Evolutionary conservation across 2,888 invertebrate genomes (phyloP).

Genomic region (Drosophila fungiperda): DNA sequence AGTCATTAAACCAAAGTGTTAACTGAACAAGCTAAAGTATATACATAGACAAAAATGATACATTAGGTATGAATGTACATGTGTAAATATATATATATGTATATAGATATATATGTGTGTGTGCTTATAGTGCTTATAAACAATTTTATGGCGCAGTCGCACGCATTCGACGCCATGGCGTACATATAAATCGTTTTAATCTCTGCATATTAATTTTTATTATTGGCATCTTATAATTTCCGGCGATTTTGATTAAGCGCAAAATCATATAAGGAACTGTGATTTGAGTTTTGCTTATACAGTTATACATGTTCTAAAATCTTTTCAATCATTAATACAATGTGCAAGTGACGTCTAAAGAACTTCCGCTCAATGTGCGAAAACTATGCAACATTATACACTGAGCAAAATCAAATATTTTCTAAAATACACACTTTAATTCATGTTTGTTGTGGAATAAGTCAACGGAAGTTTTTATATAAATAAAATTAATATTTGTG

Average conservation of each 20-base stretch:
- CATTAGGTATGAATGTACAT: conserved; percentile 21
- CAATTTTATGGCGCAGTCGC: conserved; percentile 65
- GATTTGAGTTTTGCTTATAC: conserved; percentile 38
- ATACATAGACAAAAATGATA: conserved; percentile 1
- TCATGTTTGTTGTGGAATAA: background rate
- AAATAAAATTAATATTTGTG: background rate
- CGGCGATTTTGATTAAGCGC: conserved; percentile 67
- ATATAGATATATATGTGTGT: conserved; percentile 17
- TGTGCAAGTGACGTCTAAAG: conserved; percentile 56
- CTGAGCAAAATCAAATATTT: conserved; percentile 3
- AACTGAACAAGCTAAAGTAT: conserved; percentile 58
- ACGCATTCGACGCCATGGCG: conserved; percentile 65
- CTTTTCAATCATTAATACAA: conserved; percentile 37
- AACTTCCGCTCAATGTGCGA: conserved; percentile 44
- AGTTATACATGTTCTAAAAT: background rate
- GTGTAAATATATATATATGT: conserved; percentile 13
- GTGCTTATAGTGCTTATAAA: conserved; percentile 47
- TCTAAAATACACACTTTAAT: background rate
- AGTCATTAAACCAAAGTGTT: conserved; percentile 74
- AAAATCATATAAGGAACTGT: conserved; percentile 49
- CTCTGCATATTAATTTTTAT: conserved; percentile 79
- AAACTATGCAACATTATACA: conserved; percentile 30
- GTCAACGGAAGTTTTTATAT: background rate
- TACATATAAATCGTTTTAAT: conserved; percentile 78
- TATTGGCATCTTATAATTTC: conserved; percentile 70